Conservation (phyloP, 2,888 invertebrate species). For the Dicycla oo region DNA sequence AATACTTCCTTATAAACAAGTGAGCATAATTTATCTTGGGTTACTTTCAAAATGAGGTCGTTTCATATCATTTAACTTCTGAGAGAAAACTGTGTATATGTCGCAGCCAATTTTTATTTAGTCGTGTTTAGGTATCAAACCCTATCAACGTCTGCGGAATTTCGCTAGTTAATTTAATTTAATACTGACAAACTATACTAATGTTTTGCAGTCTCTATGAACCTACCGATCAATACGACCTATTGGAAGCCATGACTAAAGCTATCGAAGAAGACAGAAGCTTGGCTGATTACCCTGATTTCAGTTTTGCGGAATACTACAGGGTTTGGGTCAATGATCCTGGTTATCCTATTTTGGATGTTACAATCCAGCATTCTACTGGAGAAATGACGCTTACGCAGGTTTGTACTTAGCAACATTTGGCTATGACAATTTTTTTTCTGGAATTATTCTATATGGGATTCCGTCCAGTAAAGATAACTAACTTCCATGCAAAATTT, state of each 20-base stretch:
- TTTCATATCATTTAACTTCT: neutral
- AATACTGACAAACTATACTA: neutral
- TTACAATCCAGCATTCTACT: conserved; percentile 82
- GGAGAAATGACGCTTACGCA: conserved; percentile 81
- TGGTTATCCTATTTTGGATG: conserved; percentile 91
- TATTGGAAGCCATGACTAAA: conserved; percentile 86
- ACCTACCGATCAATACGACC: conserved; percentile 86
- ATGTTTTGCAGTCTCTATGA: conserved; percentile 74
- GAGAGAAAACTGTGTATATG: neutral
- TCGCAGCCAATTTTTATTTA: no score
- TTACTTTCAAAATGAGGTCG: neutral
- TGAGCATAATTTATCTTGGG: conserved; percentile 73
- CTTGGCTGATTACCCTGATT: conserved; percentile 74
- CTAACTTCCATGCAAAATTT: neutral
- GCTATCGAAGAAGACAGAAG: conserved; percentile 77
- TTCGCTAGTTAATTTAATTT: no score
- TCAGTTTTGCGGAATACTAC: conserved; percentile 87
- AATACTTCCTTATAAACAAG: conserved; percentile 85
- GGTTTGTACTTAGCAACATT: conserved; percentile 64
- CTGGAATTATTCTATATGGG: no score
- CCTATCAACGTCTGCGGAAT: no score
- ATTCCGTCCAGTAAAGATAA: neutral
- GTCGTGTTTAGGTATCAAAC: no score
- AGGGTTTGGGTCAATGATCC: conserved; percentile 91
- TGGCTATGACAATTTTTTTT: neutral